phyloP scores from a whole-genome alignment of 2,113 vertebrate genomes.

The Oreochromis niloticus region DNA sequence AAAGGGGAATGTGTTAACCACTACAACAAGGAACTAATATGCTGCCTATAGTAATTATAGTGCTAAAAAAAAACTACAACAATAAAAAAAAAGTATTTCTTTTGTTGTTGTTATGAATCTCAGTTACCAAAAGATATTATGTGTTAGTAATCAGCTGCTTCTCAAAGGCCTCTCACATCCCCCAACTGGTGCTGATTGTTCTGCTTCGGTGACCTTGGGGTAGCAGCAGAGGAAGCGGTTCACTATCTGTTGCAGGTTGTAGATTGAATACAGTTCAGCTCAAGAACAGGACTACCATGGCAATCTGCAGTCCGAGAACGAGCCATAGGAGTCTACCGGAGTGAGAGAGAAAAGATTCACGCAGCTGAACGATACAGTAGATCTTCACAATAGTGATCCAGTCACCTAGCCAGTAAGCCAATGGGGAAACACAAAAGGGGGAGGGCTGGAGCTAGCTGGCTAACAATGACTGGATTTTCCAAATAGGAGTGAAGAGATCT shows the following conservation, averaged over 20 bases:
- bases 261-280: not conserved
- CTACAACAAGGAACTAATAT: not conserved
- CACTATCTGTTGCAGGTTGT: not conserved
- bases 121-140: not conserved
- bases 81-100: not conserved
- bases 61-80: not conserved
- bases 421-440: not conserved
- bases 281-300: not conserved
- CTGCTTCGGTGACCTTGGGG: not conserved
- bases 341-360: not conserved
- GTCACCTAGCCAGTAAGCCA: not conserved
- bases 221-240: not conserved
- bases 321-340: not conserved
- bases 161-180: not conserved
- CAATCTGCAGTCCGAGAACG: not conserved
- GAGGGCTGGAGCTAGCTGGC: not conserved
- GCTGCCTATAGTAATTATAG: not conserved
- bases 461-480: not conserved
- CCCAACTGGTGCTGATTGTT: not conserved
- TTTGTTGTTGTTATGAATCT: not conserved
- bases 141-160: not conserved
- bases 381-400: not conserved
- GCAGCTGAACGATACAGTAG: not conserved
- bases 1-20: not conserved
- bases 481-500: not conserved